Evolutionary conservation across 2,797 vertebrate genomes (phyloP).

Genomic region (Astyanax mexicanus): DNA sequence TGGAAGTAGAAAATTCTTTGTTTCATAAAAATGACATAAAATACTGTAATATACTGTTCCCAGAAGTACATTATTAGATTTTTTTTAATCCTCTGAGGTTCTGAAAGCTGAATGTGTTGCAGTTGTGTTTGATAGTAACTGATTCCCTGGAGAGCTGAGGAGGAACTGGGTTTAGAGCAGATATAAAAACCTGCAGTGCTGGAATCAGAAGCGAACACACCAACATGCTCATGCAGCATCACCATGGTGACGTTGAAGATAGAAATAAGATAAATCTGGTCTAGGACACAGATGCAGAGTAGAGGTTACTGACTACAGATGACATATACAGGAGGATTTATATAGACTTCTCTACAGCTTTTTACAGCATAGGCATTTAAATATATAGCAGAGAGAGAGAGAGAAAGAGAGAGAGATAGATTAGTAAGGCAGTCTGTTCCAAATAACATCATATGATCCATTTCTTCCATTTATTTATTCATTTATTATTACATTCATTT

Average conservation of each 20-base stretch:
- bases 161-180: background rate
- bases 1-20: no score
- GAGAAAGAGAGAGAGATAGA: background rate
- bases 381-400: background rate
- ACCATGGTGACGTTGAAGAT: constrained; percentile 46
- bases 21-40: background rate
- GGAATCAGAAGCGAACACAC: constrained; percentile 7
- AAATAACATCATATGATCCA: no score
- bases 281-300: constrained; percentile 26
- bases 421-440: no score
- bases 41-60: background rate
- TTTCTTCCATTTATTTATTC: no score
- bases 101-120: background rate
- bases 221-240: constrained; percentile 14
- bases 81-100: background rate
- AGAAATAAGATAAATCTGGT: constrained; percentile 11
- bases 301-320: constrained; percentile 21
- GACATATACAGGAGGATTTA: constrained; percentile 12
- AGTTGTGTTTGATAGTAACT: background rate
- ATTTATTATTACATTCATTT: no score
- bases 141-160: background rate
- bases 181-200: constrained; percentile 15
- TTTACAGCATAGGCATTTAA: background rate
- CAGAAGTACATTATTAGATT: background rate
- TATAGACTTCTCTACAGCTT: background rate